These are phyloP conservation scores for Agonopterix heracliana DNA, from an alignment of 2,888 invertebrate genomes.

Conservation along the genomic window DNA sequence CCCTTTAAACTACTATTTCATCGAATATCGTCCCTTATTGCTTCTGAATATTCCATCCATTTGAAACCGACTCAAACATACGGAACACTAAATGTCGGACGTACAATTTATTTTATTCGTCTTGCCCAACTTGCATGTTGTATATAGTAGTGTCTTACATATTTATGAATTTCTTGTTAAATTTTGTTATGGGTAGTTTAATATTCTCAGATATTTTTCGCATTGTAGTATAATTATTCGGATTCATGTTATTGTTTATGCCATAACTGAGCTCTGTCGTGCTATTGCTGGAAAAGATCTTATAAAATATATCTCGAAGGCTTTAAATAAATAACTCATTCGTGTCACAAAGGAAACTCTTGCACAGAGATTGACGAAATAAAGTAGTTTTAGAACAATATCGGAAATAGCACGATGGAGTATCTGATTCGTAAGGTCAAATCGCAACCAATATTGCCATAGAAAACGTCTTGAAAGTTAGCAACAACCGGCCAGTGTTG, in stretches of 20 bases:
- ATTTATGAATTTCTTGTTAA: slow-evolving; percentile 65
- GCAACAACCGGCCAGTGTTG: slow-evolving; percentile 68
- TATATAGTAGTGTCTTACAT: slow-evolving; percentile 58
- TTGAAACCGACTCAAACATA: slow-evolving; percentile 7
- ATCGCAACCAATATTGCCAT: slow-evolving; percentile 10
- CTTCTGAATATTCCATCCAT: slow-evolving; percentile 67
- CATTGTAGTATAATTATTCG: slow-evolving; percentile 29
- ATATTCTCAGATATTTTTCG: slow-evolving; percentile 38
- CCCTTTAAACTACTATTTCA: slow-evolving; percentile 36
- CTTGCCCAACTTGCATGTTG: slow-evolving; percentile 71
- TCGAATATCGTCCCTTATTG: slow-evolving; percentile 53
- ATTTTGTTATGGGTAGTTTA: slow-evolving; percentile 66
- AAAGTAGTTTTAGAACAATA: slow-evolving; percentile 28
- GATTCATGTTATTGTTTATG: slow-evolving; percentile 23
- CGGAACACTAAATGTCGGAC: slow-evolving; percentile 44
- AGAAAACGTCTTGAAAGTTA: slow-evolving; percentile 51
- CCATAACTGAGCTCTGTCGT: slow-evolving; percentile 33
- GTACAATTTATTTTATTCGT: slow-evolving; percentile 55
- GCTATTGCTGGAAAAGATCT: slow-evolving; percentile 34
- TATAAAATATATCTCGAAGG: slow-evolving; percentile 40
- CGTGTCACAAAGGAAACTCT: slow-evolving; percentile 50
- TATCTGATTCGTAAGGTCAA: slow-evolving; percentile 27
- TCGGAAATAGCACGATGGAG: slow-evolving; percentile 32
- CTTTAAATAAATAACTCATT: slow-evolving; percentile 36
- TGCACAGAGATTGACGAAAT: slow-evolving; percentile 29